A percentile compares a stretch with the other conserved stretches of the same genome.
These are phyloP conservation scores for Trilocha varians DNA, from an alignment of 2,888 invertebrate genomes.

Conservation along the genomic window DNA sequence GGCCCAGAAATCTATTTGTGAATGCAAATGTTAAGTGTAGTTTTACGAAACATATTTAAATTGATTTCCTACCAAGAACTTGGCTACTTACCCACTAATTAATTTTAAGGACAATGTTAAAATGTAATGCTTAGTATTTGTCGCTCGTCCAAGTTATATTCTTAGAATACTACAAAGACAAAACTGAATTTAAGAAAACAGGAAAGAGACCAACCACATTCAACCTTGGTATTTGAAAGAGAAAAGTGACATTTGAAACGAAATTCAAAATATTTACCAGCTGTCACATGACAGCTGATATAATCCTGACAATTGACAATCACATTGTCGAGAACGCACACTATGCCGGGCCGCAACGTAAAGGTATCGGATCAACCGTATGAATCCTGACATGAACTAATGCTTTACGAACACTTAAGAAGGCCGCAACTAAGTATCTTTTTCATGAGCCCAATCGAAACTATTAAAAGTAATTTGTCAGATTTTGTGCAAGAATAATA, in stretches of 20 bases:
- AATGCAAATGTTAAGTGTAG: neutral
- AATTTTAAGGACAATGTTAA: neutral
- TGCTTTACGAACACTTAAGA: too few relatives aligned
- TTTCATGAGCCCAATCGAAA: too few relatives aligned
- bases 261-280: neutral
- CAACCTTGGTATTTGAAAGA: slow-evolving; percentile 13
- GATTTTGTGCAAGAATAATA: too few relatives aligned
- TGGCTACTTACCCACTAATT: neutral
- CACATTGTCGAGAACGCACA: too few relatives aligned
- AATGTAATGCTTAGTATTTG: neutral
- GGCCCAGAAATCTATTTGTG: neutral
- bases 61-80: neutral
- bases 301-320: neutral
- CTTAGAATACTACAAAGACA: slow-evolving; percentile 5
- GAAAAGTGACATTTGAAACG: slow-evolving; percentile 5
- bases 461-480: too few relatives aligned
- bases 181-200: neutral
- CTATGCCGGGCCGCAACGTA: too few relatives aligned
- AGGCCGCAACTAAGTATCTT: too few relatives aligned
- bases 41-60: neutral
- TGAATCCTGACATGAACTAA: too few relatives aligned
- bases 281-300: too few relatives aligned
- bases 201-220: slow-evolving; percentile 7
- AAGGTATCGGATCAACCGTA: too few relatives aligned
- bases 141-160: neutral